Percentiles rank a stretch among this genome's conserved stretches.
phyloP scores from a whole-genome alignment of 2,888 invertebrate species.

The Limnephilus rhombicus region DNA sequence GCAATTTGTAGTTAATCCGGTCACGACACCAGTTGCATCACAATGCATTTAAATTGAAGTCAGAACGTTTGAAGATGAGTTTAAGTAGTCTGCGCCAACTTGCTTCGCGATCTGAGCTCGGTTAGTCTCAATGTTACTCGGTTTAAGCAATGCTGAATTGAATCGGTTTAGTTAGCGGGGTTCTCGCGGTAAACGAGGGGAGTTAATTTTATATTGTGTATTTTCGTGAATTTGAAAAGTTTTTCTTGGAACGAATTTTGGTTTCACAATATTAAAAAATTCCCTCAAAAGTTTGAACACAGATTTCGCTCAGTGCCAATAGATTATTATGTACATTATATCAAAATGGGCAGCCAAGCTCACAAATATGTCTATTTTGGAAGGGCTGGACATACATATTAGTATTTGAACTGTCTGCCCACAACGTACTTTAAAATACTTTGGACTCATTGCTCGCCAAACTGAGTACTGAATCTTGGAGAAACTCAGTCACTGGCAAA shows the following conservation, averaged over 20 bases:
- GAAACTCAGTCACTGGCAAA: too few relatives aligned
- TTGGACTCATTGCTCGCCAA: too few relatives aligned
- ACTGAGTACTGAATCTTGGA: too few relatives aligned
- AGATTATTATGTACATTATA: too few relatives aligned
- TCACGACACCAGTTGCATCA: slow-evolving; percentile 2
- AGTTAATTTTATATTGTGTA: background rate
- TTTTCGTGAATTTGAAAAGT: background rate
- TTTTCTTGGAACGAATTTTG: background rate
- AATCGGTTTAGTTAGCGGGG: background rate
- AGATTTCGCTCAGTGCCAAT: background rate
- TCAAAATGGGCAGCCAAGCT: too few relatives aligned
- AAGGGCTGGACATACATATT: too few relatives aligned
- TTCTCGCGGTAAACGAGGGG: background rate
- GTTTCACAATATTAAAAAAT: background rate
- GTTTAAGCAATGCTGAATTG: background rate
- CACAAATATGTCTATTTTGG: too few relatives aligned
- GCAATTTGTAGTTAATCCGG: background rate
- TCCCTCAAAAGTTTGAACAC: background rate
- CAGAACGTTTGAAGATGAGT: background rate
- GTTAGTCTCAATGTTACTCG: background rate
- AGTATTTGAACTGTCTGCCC: too few relatives aligned
- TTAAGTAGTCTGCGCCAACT: background rate
- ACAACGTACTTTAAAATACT: too few relatives aligned
- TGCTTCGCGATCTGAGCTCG: background rate
- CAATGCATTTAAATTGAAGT: background rate